Base-by-base conservation (phyloP, 1,140 invertebrate species). In the Holotrichia oblita region DNA sequence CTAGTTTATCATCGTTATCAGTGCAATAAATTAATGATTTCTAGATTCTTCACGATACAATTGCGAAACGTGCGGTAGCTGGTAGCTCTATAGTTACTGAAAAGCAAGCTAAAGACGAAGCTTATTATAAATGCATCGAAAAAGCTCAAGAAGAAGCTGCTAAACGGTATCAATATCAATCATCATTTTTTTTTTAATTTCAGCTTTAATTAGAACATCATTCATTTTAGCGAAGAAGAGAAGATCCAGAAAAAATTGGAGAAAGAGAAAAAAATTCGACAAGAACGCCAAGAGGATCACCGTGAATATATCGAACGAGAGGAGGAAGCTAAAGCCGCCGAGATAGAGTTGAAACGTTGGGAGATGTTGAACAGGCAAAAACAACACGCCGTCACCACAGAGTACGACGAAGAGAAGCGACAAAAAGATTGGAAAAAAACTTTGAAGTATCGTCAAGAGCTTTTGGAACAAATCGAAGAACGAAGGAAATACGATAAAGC, bases 401-500 rank as follows among this genome's bases (percentile, higher is more conserved):
- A 87, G 72, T 88, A 86, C 42, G 85, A 88, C 74, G 85, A 86
- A 69, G 79, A 79, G 6, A 24, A 77, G 17, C 85, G 82, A 12
- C 82, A 86, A 42, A 81, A 86, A 72, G 81, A 80, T 59, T 77
- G 84, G 34, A 80, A 81, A 9, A 81, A 84, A 17, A 73, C 85
- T 2, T 81, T 87, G 44, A 81, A 85, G 14, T 88, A 87, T 77
- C 80, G 88, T 8, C 83, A 78, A 72, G 85, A 87, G 78, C 79
- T 89, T 59, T 83, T 87, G 27, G 78, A 85, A 44, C 87, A 89
- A 84, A 80, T 89, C 76, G 83, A 81, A 69, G 27, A 77, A 27
- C 10, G 12, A 8, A 61, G 34, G 6, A 12, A 7, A 20, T 10
- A 34, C 6, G 76, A 87, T 78, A 78, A 81, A 75, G 77, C 81